Evolutionary conservation across 2,888 invertebrate genomes (phyloP).

Genomic region (Ochlodes sylvanus): DNA sequence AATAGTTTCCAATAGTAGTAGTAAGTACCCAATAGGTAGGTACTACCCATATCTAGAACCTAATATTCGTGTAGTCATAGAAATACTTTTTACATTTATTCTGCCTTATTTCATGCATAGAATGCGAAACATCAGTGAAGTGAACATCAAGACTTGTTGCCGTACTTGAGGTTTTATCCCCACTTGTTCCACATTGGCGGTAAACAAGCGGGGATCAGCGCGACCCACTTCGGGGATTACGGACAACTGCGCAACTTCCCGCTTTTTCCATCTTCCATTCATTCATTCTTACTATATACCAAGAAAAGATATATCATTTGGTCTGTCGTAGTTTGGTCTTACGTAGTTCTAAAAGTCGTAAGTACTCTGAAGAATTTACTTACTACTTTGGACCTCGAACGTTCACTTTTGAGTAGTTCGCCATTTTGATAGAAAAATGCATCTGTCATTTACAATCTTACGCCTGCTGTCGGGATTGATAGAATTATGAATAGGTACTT

Average conservation of each 20-base stretch:
- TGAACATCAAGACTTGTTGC: slow-evolving; percentile 17
- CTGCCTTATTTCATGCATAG: slow-evolving; percentile 1
- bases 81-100: background rate
- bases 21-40: too few species aligned
- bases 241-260: slow-evolving; percentile 21
- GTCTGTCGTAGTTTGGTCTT: too few species aligned
- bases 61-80: slow-evolving; percentile 5
- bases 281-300: slow-evolving; percentile 1
- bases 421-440: too few species aligned
- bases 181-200: slow-evolving; percentile 40
- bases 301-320: background rate
- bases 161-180: slow-evolving; percentile 33
- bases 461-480: too few species aligned
- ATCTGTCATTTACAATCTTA: too few species aligned
- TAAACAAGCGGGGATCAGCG: slow-evolving; percentile 33
- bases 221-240: slow-evolving; percentile 43
- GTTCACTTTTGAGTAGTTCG: too few species aligned
- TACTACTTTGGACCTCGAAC: too few species aligned
- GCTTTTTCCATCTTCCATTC: slow-evolving; percentile 21
- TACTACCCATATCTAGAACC: too few species aligned
- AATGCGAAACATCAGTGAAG: slow-evolving; percentile 15
- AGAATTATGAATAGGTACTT: too few species aligned
- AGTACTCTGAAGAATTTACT: too few species aligned
- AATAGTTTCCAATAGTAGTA: too few species aligned
- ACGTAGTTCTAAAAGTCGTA: too few species aligned